phyloP scores from a whole-genome alignment of 2,888 invertebrate genomes.

The Ophion obscuratus region DNA sequence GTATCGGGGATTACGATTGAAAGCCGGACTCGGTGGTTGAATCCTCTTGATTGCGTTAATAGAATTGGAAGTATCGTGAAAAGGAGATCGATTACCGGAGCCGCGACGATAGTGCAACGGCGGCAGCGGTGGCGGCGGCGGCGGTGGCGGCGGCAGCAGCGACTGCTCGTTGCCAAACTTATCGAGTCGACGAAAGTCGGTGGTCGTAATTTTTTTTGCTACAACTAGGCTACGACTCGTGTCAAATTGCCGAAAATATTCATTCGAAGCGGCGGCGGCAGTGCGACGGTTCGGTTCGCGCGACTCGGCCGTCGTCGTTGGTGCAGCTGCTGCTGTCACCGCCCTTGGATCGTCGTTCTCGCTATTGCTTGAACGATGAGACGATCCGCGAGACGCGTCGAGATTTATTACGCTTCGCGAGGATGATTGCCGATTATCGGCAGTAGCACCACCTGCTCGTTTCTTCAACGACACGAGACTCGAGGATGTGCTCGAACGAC shows the following conservation, averaged over 20 bases:
- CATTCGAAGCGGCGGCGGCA: conserved; percentile 53
- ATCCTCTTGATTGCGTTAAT: conserved; percentile 79
- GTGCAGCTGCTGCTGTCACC: background rate
- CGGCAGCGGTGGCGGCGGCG: conserved; percentile 10
- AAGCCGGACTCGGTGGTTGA: conserved; percentile 85
- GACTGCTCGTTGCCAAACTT: conserved; percentile 70
- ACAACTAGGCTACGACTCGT: conserved; percentile 83
- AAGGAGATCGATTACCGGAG: background rate
- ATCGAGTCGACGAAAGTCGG: conserved; percentile 81
- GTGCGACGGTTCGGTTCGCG: background rate
- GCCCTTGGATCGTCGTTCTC: background rate
- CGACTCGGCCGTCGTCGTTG: background rate
- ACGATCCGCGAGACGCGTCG: background rate
- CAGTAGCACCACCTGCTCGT: background rate
- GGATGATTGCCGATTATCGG: background rate
- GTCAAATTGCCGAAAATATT: conserved; percentile 77
- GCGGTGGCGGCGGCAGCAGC: background rate
- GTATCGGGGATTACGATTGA: conserved; percentile 85
- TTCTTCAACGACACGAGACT: conserved; percentile 78
- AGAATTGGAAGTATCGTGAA: conserved; percentile 71
- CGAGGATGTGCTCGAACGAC: conserved; percentile 83
- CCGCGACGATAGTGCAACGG: background rate
- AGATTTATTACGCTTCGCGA: background rate
- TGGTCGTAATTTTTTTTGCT: conserved; percentile 81
- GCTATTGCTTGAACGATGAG: background rate